Evolutionary conservation across 2,888 invertebrate genomes (phyloP).

Genomic region (Pelosia muscerda): DNA sequence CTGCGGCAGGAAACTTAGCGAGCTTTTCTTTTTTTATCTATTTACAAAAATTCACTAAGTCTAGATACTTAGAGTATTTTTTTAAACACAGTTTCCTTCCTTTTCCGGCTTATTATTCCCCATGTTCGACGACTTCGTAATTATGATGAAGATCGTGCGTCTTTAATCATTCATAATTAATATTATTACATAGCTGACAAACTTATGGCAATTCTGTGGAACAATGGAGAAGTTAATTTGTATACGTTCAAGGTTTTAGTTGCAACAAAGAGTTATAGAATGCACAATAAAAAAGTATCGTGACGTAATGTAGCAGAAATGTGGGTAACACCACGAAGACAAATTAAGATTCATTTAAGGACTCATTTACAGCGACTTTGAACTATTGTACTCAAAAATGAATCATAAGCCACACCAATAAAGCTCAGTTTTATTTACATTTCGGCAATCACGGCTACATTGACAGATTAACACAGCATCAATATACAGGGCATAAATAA

Average conservation of each 20-base stretch:
- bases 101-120: no score
- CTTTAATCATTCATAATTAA: neutral
- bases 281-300: constrained; percentile 27
- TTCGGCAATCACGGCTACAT: constrained; percentile 26
- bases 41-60: no score
- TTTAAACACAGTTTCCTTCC: no score
- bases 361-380: constrained; percentile 14
- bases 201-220: neutral
- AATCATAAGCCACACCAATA: constrained; percentile 15
- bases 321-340: constrained; percentile 29
- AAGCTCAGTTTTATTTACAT: constrained; percentile 23
- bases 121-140: neutral
- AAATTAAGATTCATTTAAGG: constrained; percentile 48
- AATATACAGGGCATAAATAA: constrained; percentile 56
- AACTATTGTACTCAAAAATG: constrained; percentile 15
- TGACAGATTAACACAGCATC: constrained; percentile 50
- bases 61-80: no score
- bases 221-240: neutral
- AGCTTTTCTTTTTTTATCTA: no score
- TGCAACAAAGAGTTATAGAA: neutral
- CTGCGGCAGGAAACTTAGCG: no score
- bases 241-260: neutral
- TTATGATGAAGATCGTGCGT: neutral
- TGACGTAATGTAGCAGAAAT: constrained; percentile 24
- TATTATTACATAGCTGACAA: neutral